Conservation (phyloP, 2,113 vertebrate genomes). For the Perca flavescens region DNA sequence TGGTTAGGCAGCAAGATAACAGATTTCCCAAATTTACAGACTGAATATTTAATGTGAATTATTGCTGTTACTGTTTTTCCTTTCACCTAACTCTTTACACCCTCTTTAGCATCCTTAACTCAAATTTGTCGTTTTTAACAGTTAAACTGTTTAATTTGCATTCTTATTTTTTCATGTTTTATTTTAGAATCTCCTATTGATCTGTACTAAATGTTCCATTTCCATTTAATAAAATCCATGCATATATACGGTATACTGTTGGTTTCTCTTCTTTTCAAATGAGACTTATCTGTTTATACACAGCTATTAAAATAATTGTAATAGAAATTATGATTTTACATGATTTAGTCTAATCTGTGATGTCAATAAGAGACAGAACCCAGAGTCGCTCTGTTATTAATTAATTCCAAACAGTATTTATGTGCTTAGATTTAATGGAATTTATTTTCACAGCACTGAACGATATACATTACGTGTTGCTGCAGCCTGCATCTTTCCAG, state of each 20-base stretch:
- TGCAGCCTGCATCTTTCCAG: not conserved
- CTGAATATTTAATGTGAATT: conserved; percentile 2
- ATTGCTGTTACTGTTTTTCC: not conserved
- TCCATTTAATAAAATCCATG: conserved; percentile 35
- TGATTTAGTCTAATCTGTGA: not conserved
- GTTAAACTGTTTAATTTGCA: not conserved
- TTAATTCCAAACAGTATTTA: not conserved
- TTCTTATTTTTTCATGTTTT: not conserved
- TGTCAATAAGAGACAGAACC: not conserved
- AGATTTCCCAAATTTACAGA: not conserved
- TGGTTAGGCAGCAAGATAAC: no score
- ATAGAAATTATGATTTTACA: not conserved
- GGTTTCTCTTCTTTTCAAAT: not conserved
- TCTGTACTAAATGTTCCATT: conserved; percentile 6
- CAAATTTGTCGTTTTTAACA: not conserved
- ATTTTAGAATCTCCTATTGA: not conserved
- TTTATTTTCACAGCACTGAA: not conserved
- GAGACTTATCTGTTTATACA: not conserved
- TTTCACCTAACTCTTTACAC: not conserved
- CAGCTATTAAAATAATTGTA: not conserved
- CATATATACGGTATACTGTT: not conserved
- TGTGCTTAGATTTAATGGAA: not conserved
- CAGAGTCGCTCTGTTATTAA: not conserved
- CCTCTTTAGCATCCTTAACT: not conserved
- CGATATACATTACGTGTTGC: not conserved